phyloP scores from a whole-genome alignment of 2,113 vertebrate genomes.

The Orcinus orca region DNA sequence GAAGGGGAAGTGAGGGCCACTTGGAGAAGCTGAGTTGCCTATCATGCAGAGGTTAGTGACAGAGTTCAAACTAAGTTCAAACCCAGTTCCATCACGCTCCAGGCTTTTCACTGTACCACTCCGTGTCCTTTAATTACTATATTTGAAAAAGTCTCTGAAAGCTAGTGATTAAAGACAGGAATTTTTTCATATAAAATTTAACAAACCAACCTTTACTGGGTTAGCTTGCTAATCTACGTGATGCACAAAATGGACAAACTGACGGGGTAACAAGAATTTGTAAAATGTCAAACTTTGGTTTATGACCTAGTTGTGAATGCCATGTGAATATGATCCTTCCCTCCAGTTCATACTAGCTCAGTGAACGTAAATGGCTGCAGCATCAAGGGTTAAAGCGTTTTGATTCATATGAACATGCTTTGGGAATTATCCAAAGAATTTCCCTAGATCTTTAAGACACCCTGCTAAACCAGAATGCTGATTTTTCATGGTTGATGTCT shows the following conservation, averaged over 20 bases:
- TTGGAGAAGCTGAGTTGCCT: not conserved
- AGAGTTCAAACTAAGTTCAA: not conserved
- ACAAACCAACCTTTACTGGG: not conserved
- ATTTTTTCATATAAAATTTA: not conserved
- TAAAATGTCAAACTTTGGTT: not conserved
- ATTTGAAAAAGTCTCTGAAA: not conserved
- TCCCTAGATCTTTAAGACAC: not conserved
- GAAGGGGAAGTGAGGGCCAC: not conserved
- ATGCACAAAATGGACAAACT: not conserved
- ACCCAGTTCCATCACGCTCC: not conserved
- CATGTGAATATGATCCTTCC: not conserved
- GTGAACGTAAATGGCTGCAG: not conserved
- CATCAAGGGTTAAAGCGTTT: not conserved
- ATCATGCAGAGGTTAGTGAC: not conserved
- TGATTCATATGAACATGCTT: not conserved
- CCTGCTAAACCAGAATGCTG: not conserved
- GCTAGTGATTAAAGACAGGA: not conserved
- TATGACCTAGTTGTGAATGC: not conserved
- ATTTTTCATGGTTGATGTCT: not conserved
- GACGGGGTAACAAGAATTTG: not conserved
- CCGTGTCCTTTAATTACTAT: not conserved
- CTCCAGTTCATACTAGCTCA: not conserved
- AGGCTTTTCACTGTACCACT: not conserved
- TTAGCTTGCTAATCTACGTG: not conserved
- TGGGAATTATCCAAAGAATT: not conserved